phyloP scores from a whole-genome alignment of 2,888 invertebrate genomes.

The Ennomos fuscantarius region DNA sequence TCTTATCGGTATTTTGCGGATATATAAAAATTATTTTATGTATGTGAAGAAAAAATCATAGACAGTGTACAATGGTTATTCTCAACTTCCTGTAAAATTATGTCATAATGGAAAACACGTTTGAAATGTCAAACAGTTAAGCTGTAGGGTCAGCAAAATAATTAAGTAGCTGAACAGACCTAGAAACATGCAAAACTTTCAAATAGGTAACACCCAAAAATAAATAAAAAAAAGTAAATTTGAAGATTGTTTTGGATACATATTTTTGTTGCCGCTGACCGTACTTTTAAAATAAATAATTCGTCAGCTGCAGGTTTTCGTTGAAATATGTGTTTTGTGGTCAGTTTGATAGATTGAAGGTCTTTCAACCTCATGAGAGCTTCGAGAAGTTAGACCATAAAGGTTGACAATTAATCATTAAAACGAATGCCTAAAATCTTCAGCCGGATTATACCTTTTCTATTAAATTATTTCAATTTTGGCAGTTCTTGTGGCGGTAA shows the following conservation, averaged over 20 bases:
- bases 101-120: slow-evolving; percentile 41
- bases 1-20: slow-evolving; percentile 35
- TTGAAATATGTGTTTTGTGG: slow-evolving; percentile 16
- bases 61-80: slow-evolving; percentile 30
- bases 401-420: no score
- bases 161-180: no score
- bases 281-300: slow-evolving; percentile 18
- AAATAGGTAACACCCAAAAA: no score
- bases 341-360: slow-evolving; percentile 10
- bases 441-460: no score
- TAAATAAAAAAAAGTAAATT: no score
- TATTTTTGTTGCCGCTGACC: no score
- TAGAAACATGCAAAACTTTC: no score
- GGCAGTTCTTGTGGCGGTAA: no score
- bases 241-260: no score
- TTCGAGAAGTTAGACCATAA: slow-evolving; percentile 1
- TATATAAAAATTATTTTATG: slow-evolving; percentile 26
- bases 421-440: no score
- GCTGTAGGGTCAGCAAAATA: slow-evolving; percentile 1
- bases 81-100: slow-evolving; percentile 40
- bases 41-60: slow-evolving; percentile 33
- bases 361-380: background rate
- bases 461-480: no score
- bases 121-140: slow-evolving; percentile 38
- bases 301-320: slow-evolving; percentile 18